These are phyloP conservation scores for Paramacrobiotus metropolitanus DNA, from an alignment of 1,140 invertebrate genomes.

Conservation along the genomic window DNA sequence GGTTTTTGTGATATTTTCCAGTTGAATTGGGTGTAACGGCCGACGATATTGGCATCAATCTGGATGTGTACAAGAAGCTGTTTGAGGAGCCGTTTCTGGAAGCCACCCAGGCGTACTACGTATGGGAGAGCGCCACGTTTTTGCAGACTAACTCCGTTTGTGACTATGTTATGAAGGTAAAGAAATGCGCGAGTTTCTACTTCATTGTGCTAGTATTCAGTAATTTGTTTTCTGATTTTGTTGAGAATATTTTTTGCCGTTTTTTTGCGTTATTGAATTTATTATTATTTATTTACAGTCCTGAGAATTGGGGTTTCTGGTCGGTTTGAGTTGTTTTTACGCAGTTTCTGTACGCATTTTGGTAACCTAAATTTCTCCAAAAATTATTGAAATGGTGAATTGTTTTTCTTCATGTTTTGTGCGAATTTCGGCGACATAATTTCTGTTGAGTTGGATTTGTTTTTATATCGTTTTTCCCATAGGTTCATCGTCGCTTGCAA, in stretches of 20 bases:
- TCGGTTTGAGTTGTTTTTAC: too few relatives aligned
- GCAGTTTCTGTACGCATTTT: too few relatives aligned
- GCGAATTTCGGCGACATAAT: too few relatives aligned
- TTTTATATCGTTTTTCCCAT: constrained; percentile 9
- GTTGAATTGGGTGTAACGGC: constrained; percentile 59
- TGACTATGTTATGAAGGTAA: constrained; percentile 95
- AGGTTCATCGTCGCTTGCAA: constrained; percentile 67
- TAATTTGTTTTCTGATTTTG: constrained; percentile 4
- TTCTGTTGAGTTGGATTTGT: too few relatives aligned
- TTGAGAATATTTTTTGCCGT: background rate
- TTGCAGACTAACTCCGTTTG: constrained; percentile 85
- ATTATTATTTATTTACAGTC: too few relatives aligned
- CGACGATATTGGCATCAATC: constrained; percentile 39
- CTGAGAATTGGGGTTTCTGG: too few relatives aligned
- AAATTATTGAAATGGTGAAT: too few relatives aligned
- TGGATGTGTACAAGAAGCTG: constrained; percentile 77
- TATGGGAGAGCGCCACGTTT: constrained; percentile 74
- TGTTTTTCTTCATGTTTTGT: too few relatives aligned
- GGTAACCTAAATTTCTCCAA: too few relatives aligned
- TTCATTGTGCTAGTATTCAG: too few relatives aligned
- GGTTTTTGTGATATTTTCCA: too few relatives aligned
- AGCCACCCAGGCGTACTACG: constrained; percentile 86
- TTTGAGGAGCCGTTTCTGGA: constrained; percentile 86
- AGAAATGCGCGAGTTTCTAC: too few relatives aligned
- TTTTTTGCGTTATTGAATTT: constrained; percentile 6